phyloP scores from a whole-genome alignment of 64 coral and sea anemone species.

The Acropora yongei region DNA sequence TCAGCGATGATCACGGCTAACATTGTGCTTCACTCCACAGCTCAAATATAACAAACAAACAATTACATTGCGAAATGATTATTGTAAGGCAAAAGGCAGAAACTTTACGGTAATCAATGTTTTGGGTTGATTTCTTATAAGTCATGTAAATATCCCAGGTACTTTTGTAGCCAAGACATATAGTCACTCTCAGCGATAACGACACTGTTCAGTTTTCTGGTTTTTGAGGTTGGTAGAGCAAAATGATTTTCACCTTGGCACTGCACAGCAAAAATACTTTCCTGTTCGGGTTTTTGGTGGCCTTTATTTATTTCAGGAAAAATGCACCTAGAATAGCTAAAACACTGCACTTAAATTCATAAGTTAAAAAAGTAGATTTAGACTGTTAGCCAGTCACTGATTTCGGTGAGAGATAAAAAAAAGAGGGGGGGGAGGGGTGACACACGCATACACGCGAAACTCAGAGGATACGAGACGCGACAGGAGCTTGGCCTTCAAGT shows the following conservation, averaged over 20 bases:
- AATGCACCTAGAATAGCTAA: neutral
- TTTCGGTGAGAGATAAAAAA: too few relatives aligned
- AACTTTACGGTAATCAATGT: neutral
- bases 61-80: too few relatives aligned
- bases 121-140: neutral
- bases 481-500: too few relatives aligned
- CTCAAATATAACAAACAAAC: too few relatives aligned
- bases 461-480: too few relatives aligned
- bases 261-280: neutral
- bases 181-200: constrained; percentile 21
- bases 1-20: too few relatives aligned
- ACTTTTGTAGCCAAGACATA: constrained; percentile 16
- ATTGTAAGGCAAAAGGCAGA: too few relatives aligned
- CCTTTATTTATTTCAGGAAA: neutral
- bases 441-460: too few relatives aligned
- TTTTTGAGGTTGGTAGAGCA: constrained; percentile 6
- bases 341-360: neutral
- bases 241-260: constrained; percentile 36
- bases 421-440: too few relatives aligned
- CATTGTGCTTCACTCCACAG: too few relatives aligned
- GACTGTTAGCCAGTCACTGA: too few relatives aligned
- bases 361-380: too few relatives aligned
- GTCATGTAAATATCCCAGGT: constrained; percentile 23
- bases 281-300: neutral
- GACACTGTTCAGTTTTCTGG: neutral